Evolutionary conservation across 35 echinoderm and acorn worm genomes (phyloP).

Genomic region (Amphiura filiformis): DNA sequence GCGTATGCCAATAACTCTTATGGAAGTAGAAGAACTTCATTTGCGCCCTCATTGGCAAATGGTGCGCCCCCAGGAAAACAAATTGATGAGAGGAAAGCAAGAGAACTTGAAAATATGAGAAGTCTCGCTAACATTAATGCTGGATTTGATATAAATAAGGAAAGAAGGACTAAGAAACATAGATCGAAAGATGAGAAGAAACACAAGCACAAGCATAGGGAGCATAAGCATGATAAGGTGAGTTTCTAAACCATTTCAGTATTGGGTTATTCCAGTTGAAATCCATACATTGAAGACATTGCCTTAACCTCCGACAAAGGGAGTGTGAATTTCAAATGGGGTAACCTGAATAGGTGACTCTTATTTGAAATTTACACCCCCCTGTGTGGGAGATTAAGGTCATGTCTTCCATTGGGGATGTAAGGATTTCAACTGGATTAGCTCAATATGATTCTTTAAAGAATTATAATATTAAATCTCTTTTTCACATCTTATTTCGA

Average conservation of each 20-base stretch:
- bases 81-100: slow-evolving; percentile 70
- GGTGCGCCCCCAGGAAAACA: slow-evolving; percentile 57
- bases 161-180: background rate
- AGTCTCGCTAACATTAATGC: background rate
- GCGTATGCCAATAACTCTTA: background rate
- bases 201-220: slow-evolving; percentile 38
- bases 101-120: slow-evolving; percentile 65
- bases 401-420: no score
- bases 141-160: background rate
- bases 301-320: background rate
- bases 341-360: no score
- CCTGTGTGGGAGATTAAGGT: no score
- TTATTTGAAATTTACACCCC: no score
- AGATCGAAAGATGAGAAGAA: slow-evolving; percentile 22
- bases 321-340: no score
- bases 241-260: background rate
- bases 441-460: background rate
- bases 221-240: slow-evolving; percentile 9
- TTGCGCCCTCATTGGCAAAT: slow-evolving; percentile 38
- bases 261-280: no score
- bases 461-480: background rate
- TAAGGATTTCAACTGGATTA: no score
- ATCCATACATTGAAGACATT: background rate
- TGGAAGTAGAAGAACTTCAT: background rate
- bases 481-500: background rate